These are phyloP conservation scores for Drosophila neoperkinsi DNA, from an alignment of 2,888 invertebrate genomes.

Conservation along the genomic window DNA sequence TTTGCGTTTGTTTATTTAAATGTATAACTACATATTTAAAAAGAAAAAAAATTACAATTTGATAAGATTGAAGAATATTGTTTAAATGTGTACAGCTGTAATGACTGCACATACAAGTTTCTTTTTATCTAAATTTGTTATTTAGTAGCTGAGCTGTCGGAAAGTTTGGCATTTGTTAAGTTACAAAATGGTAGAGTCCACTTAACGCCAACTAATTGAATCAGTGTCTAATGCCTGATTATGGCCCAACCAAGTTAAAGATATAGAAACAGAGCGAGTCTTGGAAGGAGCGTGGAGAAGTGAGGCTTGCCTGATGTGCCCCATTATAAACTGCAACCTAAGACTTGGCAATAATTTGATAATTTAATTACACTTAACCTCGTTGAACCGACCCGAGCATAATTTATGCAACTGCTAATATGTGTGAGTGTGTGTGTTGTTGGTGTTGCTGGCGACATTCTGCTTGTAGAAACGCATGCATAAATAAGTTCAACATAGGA, in stretches of 20 bases:
- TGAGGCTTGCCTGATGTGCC: slow-evolving; percentile 40
- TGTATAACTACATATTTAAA: background rate
- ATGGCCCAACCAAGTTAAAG: slow-evolving; percentile 48
- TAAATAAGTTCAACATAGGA: slow-evolving; percentile 69
- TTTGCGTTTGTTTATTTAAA: background rate
- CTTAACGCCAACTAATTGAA: slow-evolving; percentile 74
- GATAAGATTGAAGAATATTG: background rate
- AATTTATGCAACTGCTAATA: slow-evolving; percentile 72
- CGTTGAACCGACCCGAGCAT: slow-evolving; percentile 69
- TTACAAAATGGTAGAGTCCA: slow-evolving; percentile 31
- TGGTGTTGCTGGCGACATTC: slow-evolving; percentile 62
- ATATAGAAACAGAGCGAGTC: background rate
- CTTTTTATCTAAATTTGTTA: background rate
- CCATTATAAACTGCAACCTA: slow-evolving; percentile 81
- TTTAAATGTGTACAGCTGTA: background rate
- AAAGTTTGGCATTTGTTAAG: slow-evolving; percentile 34
- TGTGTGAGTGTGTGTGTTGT: slow-evolving; percentile 26
- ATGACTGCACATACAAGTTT: background rate
- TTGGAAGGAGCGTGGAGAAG: background rate
- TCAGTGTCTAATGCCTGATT: slow-evolving; percentile 68
- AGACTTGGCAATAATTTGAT: slow-evolving; percentile 80
- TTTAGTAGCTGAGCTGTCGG: slow-evolving; percentile 12
- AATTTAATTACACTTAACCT: slow-evolving; percentile 80
- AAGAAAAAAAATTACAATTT: background rate
- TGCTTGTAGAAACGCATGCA: slow-evolving; percentile 74